phyloP scores from a whole-genome alignment of 2,888 invertebrate species.

The Abrostola tripartita region DNA sequence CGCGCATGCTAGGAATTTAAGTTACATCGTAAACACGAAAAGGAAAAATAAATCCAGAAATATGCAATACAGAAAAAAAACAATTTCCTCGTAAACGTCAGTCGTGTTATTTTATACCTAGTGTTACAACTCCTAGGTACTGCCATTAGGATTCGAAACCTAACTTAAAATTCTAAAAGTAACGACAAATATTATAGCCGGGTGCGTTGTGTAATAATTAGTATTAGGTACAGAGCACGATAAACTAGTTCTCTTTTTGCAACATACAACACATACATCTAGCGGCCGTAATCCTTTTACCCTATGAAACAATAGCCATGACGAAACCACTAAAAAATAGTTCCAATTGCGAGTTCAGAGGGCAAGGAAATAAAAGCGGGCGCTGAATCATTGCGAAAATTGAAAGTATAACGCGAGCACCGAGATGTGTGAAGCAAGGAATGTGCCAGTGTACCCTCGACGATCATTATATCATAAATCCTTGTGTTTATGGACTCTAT shows the following conservation, averaged over 20 bases:
- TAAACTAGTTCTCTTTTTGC: slow-evolving; percentile 12
- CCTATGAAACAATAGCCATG: slow-evolving; percentile 34
- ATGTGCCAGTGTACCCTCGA: slow-evolving; percentile 5
- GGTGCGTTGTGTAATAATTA: no score
- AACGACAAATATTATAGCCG: no score
- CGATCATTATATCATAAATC: slow-evolving; percentile 8
- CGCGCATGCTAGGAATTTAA: slow-evolving; percentile 14
- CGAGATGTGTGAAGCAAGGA: slow-evolving; percentile 42
- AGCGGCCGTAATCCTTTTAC: slow-evolving; percentile 14
- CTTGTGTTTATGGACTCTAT: slow-evolving; percentile 19
- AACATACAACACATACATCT: slow-evolving; percentile 22
- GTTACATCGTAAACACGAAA: slow-evolving; percentile 4
- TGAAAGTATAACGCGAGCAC: slow-evolving; percentile 62
- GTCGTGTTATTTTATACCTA: no score
- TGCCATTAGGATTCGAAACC: no score
- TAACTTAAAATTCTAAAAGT: no score
- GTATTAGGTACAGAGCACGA: no score
- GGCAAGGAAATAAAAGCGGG: slow-evolving; percentile 56
- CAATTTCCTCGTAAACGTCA: no score
- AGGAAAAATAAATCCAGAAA: slow-evolving; percentile 1
- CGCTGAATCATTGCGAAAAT: slow-evolving; percentile 67
- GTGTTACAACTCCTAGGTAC: no score
- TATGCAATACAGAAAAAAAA: no score
- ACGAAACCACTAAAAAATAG: slow-evolving; percentile 62
- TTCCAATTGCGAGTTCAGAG: slow-evolving; percentile 49